These are phyloP conservation scores for Etheostoma spectabile DNA, from an alignment of 2,113 vertebrate genomes.

Conservation along the genomic window DNA sequence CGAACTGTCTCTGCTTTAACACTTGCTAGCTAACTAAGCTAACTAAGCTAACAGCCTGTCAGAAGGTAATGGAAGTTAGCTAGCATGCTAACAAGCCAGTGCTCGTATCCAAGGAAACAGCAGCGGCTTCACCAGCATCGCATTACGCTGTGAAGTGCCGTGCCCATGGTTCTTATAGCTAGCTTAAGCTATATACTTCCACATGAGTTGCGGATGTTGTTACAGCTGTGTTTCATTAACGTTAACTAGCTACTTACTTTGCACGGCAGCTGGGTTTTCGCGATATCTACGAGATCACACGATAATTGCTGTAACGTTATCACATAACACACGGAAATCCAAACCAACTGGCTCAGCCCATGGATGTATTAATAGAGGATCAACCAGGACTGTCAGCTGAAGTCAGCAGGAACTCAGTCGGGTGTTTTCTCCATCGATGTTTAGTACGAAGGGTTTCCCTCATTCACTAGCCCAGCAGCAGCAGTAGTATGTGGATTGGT, in stretches of 20 bases:
- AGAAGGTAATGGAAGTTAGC: background rate
- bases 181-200: background rate
- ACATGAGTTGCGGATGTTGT: background rate
- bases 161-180: background rate
- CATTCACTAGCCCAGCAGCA: background rate
- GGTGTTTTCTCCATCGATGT: background rate
- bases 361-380: too few relatives aligned
- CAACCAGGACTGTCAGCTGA: background rate
- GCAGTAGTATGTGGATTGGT: background rate
- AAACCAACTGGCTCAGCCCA: too few relatives aligned
- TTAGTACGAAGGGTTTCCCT: background rate
- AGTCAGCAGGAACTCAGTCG: constrained; percentile 22
- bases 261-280: too few relatives aligned
- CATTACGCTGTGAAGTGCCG: background rate
- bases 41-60: constrained; percentile 21
- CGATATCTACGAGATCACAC: too few relatives aligned
- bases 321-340: too few relatives aligned
- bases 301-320: too few relatives aligned
- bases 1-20: background rate
- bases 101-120: background rate
- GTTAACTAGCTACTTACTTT: constrained; percentile 26
- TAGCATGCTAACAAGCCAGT: background rate
- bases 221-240: background rate
- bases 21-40: constrained; percentile 9
- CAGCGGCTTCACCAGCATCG: background rate